These are phyloP conservation scores for Crotalus tigris DNA, from an alignment of 2,113 vertebrate genomes.

Conservation along the genomic window DNA sequence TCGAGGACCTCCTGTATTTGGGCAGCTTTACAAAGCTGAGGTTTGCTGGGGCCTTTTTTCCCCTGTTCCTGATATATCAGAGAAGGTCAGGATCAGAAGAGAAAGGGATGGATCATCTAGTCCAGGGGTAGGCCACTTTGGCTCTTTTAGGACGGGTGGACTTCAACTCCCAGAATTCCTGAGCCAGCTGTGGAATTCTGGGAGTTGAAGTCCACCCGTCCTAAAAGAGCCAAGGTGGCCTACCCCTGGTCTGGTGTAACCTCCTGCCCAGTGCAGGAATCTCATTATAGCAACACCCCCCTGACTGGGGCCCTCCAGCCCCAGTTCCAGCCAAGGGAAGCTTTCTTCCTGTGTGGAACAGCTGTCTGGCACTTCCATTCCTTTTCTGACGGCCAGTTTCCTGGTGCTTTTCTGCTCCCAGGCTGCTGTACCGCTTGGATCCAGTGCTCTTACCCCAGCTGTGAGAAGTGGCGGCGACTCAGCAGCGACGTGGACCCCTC, in stretches of 20 bases:
- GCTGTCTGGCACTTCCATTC: background rate
- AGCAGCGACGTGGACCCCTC: slow-evolving; percentile 58
- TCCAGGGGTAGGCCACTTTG: too few species aligned
- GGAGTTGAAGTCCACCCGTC: too few species aligned
- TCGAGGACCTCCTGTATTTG: too few species aligned
- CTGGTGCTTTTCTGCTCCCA: background rate
- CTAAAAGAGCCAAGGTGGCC: too few species aligned
- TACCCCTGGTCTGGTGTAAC: background rate
- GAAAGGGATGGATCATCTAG: background rate
- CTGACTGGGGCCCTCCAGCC: background rate
- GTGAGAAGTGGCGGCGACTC: slow-evolving; percentile 71
- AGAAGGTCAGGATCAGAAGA: too few species aligned
- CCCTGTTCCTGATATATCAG: background rate
- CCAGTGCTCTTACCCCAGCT: slow-evolving; percentile 65
- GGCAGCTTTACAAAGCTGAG: background rate
- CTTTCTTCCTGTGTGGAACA: background rate
- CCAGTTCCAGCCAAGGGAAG: background rate
- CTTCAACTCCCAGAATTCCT: too few species aligned
- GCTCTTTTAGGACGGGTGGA: too few species aligned
- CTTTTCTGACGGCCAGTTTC: background rate
- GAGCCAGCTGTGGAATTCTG: too few species aligned
- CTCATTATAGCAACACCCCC: background rate
- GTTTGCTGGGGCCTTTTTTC: background rate
- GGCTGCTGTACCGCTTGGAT: slow-evolving; percentile 65
- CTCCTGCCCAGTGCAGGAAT: background rate